These are phyloP conservation scores for Tuberolachnus salignus DNA, from an alignment of 2,888 invertebrate genomes.

Conservation along the genomic window DNA sequence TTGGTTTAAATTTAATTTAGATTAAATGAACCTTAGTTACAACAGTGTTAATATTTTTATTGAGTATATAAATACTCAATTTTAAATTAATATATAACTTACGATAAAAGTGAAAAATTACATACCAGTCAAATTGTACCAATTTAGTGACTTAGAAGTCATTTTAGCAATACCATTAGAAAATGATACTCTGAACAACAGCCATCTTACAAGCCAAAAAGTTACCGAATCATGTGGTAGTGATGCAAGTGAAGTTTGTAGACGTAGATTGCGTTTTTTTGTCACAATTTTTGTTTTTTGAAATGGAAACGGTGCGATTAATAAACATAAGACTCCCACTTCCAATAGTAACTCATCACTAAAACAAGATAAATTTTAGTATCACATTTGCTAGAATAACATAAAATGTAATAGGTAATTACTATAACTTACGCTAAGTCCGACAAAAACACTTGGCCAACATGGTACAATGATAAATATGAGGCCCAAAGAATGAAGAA, in stretches of 20 bases:
- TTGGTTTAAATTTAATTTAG: too few species aligned
- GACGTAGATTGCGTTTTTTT: slow-evolving; percentile 60
- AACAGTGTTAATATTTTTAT: too few species aligned
- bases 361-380: slow-evolving; percentile 35
- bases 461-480: slow-evolving; percentile 77
- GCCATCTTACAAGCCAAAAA: slow-evolving; percentile 75
- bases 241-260: slow-evolving; percentile 62
- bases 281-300: slow-evolving; percentile 61
- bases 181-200: slow-evolving; percentile 75
- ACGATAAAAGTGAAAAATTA: background rate
- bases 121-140: slow-evolving; percentile 79
- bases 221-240: slow-evolving; percentile 67
- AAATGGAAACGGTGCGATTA: slow-evolving; percentile 71
- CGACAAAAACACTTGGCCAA: slow-evolving; percentile 76
- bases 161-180: slow-evolving; percentile 76
- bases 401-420: too few species aligned
- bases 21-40: too few species aligned
- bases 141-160: slow-evolving; percentile 73
- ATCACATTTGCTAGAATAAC: background rate
- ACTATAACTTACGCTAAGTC: slow-evolving; percentile 72
- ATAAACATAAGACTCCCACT: slow-evolving; percentile 72
- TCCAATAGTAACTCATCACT: slow-evolving; percentile 79
- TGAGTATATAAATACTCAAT: too few species aligned
- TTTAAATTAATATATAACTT: too few species aligned
- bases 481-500: slow-evolving; percentile 73